Conservation (phyloP, 2,797 vertebrate species). For the Thripadectes ignobilis region DNA sequence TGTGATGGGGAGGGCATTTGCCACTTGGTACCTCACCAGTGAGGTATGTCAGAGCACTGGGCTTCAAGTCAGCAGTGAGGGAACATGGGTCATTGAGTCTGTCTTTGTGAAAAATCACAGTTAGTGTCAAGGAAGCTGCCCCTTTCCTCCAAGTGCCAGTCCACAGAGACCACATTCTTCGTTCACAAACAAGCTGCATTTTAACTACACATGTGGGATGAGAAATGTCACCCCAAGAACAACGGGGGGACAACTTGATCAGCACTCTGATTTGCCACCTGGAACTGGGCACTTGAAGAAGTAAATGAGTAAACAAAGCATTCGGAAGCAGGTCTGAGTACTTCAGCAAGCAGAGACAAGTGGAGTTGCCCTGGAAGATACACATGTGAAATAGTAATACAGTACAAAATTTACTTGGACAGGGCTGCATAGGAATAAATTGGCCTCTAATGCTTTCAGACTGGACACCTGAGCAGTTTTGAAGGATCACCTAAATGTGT, state of each 20-base stretch:
- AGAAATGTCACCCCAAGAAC: not conserved
- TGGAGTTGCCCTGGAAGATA: not conserved
- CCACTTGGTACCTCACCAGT: not conserved
- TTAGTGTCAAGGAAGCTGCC: not conserved
- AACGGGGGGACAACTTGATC: not conserved
- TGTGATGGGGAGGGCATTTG: not conserved
- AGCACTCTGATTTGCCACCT: not conserved
- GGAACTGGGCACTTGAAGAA: not conserved
- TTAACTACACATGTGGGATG: not conserved
- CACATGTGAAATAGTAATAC: not conserved
- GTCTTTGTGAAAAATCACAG: not conserved
- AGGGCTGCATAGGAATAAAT: not conserved
- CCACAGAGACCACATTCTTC: not conserved
- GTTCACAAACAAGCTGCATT: not conserved
- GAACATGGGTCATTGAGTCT: fast-evolving
- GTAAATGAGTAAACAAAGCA: not conserved
- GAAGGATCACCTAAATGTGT: not conserved
- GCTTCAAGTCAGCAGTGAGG: not conserved
- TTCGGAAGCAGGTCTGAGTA: not conserved
- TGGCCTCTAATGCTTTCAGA: not conserved
- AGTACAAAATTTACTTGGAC: not conserved
- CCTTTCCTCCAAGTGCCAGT: not conserved
- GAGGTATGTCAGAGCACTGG: not conserved
- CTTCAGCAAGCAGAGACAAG: fast-evolving
- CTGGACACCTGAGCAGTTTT: not conserved